Evolutionary conservation across 2,113 vertebrate genomes (phyloP), one percentile per base, ranked within the genome.

Genomic region (Chaetodon trifascialis): DNA sequence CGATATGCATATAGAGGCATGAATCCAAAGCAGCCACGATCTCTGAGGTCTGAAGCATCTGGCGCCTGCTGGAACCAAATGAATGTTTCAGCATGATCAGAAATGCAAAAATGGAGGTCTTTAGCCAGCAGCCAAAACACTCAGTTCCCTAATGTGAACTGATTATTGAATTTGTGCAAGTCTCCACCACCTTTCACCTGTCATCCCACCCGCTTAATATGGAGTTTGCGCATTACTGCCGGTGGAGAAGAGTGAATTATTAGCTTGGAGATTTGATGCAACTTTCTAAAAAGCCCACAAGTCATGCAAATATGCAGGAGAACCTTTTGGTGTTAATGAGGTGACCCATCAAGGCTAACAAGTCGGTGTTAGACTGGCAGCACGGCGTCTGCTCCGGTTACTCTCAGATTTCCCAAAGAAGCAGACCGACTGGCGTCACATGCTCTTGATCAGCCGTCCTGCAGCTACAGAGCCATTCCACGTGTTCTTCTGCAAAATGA

Each of bases 21-120:
- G 25, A 86, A 77, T 62, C 47, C 62, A 82, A 69, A 73, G 36
- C 11, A 58, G 76, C 14, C 17, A 15, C 46, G 12, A 16, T 62
- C 84, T 81, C 78, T 23, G 74, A 73, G 74, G 75, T 60, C 47
- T 74, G 49, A 14, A 86, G 76, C 80, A 62, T 80, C 76, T 79
- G 79, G 7, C 56, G 62, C 19, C 42, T 74, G 58, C 14, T 77
- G 74, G 81, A 69, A 62, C 51, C 42, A 40, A 60, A 79, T 67
- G 4, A 82, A 60, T 70, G 58, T 56, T 76, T 82, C 23, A 46
- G 16, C 51, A 21, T 25, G 7, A 73, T 78, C 25, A 71, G 14
- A 76, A 73, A 80, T 86, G 62, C 36, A 83, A 65, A 71, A 85
- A 69, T 3, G 21, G 46, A 46, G 7, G 14, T 70, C 38, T 79